Base-by-base conservation (phyloP, 2,888 invertebrate species). In the Saturnia japonica region DNA sequence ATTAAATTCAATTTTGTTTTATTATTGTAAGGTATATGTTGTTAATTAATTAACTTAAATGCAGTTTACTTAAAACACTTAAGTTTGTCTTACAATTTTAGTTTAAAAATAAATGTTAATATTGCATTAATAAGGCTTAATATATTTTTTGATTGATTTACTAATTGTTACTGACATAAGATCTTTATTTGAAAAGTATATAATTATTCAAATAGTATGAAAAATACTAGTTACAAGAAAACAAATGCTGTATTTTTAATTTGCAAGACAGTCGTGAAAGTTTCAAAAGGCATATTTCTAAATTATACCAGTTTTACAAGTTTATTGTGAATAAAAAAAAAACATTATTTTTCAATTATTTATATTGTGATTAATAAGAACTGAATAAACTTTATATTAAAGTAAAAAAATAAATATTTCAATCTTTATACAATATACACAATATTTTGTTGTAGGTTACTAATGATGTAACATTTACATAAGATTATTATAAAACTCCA, bases 1-100 rank as follows among this genome's bases (percentile, higher is more conserved):
- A 83, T 84, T 82, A 82, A 83, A 81, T 78, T 62, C 69, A 25
- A 22, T 76, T 73, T 75, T 72, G 75, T 80, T 73, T 82, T 79
- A 76, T 78, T 80, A 66, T 68, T 57, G 68, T 22, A 70, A 71
- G 16, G 40, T 70, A 54, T 66, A 71, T 70, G 60, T 72, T 68
- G 76, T 71, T 75, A 60, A 69, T 71, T n/a, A 54, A 6, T 28
- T 14, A 25, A 25, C 57, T 57, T 25, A 54, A 22, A 54, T 54
- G 22, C 2, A 7, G 1, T 11, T 54, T 9, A 22, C 22, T 11
- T 47, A 16, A n/a, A 34, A 34, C 34, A 34, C 34, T 34, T 34
- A 34, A 34, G 6, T 34, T 34, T 34, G 34, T 34, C 34, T 34
- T 34, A 34, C 34, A 34, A 34, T 4, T 34, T 34, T 19, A 19